Evolutionary conservation across 2,113 vertebrate genomes (phyloP).

Genomic region (Lamprotornis superbus): DNA sequence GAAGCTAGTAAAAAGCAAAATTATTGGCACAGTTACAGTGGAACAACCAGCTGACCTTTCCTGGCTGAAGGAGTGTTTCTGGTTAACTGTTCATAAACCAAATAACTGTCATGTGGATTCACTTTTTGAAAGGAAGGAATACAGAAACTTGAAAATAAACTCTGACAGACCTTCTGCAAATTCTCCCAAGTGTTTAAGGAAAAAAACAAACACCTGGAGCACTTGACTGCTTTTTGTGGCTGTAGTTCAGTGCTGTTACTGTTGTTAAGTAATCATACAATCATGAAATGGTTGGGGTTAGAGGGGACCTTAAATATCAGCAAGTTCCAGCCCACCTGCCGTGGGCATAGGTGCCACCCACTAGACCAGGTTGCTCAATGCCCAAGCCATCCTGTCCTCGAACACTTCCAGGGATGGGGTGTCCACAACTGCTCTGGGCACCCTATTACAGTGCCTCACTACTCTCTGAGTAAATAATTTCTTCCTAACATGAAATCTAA

Average conservation of each 20-base stretch:
- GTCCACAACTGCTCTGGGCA: background rate
- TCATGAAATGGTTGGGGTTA: background rate
- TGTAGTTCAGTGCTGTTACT: background rate
- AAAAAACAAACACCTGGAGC: background rate
- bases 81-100: conserved; percentile 27
- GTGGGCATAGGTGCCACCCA: background rate
- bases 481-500: background rate
- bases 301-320: background rate
- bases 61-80: background rate
- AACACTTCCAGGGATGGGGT: background rate
- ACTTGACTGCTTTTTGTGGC: background rate
- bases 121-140: background rate
- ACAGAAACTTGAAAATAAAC: background rate
- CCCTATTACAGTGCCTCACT: background rate
- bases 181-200: background rate
- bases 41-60: conserved; percentile 30
- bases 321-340: background rate
- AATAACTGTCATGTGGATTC: background rate
- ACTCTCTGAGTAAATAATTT: background rate
- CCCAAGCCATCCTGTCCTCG: background rate
- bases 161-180: background rate
- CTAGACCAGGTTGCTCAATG: background rate
- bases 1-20: conserved; percentile 31
- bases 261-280: background rate
- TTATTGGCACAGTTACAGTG: background rate